Conservation (phyloP, 2,797 vertebrate species). For the Cirrhinus mrigala region DNA sequence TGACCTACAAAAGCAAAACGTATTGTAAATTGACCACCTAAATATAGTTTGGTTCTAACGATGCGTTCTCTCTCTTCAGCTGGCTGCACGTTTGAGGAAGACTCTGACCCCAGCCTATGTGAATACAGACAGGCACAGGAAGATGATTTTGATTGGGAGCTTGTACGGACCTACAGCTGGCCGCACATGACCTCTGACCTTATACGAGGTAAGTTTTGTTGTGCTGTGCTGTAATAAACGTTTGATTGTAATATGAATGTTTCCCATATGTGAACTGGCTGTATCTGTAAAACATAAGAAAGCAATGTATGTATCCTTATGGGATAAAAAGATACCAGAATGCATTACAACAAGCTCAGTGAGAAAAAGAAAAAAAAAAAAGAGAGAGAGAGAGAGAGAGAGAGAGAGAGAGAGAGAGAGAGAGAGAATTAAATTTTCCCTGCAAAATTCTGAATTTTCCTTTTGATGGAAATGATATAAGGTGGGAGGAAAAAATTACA, state of each 20-base stretch:
- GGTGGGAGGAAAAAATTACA: too few relatives aligned
- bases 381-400: too few relatives aligned
- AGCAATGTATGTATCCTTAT: neutral
- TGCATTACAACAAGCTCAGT: neutral
- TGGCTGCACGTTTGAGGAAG: conserved; percentile 92
- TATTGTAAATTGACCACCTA: neutral
- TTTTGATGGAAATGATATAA: too few relatives aligned
- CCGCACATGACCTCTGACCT: conserved; percentile 85
- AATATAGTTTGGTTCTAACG: neutral
- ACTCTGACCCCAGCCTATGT: conserved; percentile 83
- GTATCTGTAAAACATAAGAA: neutral
- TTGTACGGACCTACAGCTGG: conserved; percentile 83
- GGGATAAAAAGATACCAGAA: too few relatives aligned
- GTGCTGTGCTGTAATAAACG: conserved; percentile 1
- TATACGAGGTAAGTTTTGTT: conserved; percentile 82
- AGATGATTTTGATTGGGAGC: conserved; percentile 94
- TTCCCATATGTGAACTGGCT: neutral
- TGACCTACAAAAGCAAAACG: neutral
- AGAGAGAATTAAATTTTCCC: too few relatives aligned
- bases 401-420: too few relatives aligned
- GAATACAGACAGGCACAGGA: conserved; percentile 91
- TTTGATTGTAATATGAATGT: neutral
- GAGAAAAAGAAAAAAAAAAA: neutral
- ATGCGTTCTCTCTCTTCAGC: conserved; percentile 70
- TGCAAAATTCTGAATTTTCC: neutral